Evolutionary conservation across 2,113 vertebrate genomes (phyloP).

Genomic region (Macrotus californicus): DNA sequence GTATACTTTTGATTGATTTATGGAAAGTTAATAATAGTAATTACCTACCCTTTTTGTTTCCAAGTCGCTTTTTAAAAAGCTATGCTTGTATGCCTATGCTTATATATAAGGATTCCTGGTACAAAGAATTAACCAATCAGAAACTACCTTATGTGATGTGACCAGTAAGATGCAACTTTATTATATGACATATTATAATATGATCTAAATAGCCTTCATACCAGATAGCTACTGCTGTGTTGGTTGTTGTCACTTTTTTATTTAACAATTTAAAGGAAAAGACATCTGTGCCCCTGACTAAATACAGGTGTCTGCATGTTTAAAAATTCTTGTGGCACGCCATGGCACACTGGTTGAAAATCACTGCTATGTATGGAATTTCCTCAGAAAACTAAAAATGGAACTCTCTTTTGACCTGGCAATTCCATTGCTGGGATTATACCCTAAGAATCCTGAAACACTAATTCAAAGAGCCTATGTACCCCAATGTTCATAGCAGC

Average conservation of each 20-base stretch:
- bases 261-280: background rate
- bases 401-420: too few relatives aligned
- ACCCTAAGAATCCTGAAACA: too few relatives aligned
- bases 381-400: too few relatives aligned
- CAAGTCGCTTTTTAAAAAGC: background rate
- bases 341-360: background rate
- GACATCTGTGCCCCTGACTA: background rate
- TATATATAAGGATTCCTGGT: background rate
- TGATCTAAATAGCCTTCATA: background rate
- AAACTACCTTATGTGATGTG: background rate
- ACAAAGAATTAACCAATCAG: background rate
- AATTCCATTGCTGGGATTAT: too few relatives aligned
- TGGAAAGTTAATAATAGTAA: background rate
- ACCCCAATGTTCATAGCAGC: too few relatives aligned
- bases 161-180: background rate
- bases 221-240: background rate
- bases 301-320: background rate
- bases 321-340: background rate
- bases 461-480: too few relatives aligned
- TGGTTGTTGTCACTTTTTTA: background rate
- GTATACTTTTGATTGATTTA: background rate
- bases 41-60: background rate
- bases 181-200: background rate
- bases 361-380: background rate
- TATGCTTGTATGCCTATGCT: background rate